These are phyloP conservation scores for Tholera decimalis DNA, from an alignment of 2,888 invertebrate species.

Conservation along the genomic window DNA sequence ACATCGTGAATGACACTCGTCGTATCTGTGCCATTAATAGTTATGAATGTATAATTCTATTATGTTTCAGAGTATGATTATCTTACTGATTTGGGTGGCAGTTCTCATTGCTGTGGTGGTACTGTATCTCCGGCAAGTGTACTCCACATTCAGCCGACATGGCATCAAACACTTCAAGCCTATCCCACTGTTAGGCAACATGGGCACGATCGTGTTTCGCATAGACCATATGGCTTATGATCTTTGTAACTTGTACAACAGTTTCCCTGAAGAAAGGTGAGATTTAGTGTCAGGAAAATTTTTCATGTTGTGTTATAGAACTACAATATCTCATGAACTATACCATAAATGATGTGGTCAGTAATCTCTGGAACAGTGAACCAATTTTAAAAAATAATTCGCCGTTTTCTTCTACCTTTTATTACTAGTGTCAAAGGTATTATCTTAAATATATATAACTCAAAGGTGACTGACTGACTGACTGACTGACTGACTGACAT, in stretches of 20 bases:
- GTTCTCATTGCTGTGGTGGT: constrained; percentile 60
- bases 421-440: too few relatives aligned
- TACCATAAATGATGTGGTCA: too few relatives aligned
- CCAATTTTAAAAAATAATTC: too few relatives aligned
- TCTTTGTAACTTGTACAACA: constrained; percentile 63
- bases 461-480: too few relatives aligned
- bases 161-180: constrained; percentile 69
- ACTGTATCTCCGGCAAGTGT: constrained; percentile 65
- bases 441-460: too few relatives aligned
- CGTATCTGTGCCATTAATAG: background rate
- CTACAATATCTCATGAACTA: background rate
- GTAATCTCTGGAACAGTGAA: too few relatives aligned
- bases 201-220: constrained; percentile 53
- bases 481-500: too few relatives aligned
- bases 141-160: constrained; percentile 67
- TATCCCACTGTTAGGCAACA: constrained; percentile 72
- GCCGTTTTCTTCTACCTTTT: too few relatives aligned
- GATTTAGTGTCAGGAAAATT: constrained; percentile 51
- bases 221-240: constrained; percentile 62
- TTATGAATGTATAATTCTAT: background rate
- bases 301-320: constrained; percentile 87
- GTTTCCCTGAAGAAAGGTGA: constrained; percentile 72
- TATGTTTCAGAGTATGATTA: constrained; percentile 63
- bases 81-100: constrained; percentile 66
- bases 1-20: background rate